Evolutionary conservation across 2,888 invertebrate genomes (phyloP).

Genomic region (Pterostichus madidus): DNA sequence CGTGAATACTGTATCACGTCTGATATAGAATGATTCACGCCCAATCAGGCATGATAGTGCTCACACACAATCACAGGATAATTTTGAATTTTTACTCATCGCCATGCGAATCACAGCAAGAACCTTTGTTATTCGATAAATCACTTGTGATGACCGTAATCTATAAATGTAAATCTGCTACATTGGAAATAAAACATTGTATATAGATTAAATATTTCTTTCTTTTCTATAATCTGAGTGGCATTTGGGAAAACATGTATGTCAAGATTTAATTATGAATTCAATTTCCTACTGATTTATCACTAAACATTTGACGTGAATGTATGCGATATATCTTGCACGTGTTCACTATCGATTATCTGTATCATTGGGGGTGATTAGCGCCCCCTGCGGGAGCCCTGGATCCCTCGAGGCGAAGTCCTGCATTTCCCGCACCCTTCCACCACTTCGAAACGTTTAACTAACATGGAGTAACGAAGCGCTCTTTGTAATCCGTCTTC

Average conservation of each 20-base stretch:
- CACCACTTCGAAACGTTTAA: slow-evolving; percentile 3
- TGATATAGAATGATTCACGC: no score
- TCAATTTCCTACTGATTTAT: not conserved
- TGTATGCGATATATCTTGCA: slow-evolving; percentile 1
- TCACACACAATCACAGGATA: no score
- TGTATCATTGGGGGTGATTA: slow-evolving; percentile 7
- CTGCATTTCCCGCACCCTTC: not conserved
- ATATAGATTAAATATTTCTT: not conserved
- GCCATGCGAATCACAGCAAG: no score
- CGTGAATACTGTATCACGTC: no score
- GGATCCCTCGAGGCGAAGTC: not conserved
- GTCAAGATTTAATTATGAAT: slow-evolving; percentile 7
- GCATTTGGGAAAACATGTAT: not conserved
- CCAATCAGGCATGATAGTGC: no score
- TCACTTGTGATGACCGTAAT: no score
- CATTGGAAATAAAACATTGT: no score
- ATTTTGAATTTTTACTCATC: no score
- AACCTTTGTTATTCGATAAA: no score
- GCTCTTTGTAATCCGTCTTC: slow-evolving; percentile 41
- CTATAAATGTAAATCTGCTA: no score
- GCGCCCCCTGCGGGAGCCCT: slow-evolving; percentile 17
- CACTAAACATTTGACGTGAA: slow-evolving; percentile 16
- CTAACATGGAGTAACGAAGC: slow-evolving; percentile 37
- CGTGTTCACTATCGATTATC: slow-evolving; percentile 26
- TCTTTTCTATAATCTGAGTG: not conserved